Conservation (phyloP, 2,113 vertebrate species). For the Scopus umbretta region DNA sequence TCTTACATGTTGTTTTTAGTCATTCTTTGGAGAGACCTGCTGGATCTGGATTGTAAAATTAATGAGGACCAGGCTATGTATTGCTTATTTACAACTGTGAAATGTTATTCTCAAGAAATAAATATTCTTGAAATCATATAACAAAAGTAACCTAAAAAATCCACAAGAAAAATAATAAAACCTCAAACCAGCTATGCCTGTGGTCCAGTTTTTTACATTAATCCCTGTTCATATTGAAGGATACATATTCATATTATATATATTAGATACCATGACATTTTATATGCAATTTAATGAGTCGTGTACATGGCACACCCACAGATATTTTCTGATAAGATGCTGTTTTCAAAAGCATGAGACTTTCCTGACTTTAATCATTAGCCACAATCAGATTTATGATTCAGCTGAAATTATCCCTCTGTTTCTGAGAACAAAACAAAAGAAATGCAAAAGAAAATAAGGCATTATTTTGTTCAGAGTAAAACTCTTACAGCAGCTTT, state of each 20-base stretch:
- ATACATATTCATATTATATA: background rate
- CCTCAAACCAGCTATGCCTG: background rate
- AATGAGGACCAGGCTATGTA: background rate
- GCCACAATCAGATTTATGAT: constrained; percentile 14
- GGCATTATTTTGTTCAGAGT: background rate
- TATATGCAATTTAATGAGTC: background rate
- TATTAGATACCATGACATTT: background rate
- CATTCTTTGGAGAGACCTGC: background rate
- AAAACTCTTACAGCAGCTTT: background rate
- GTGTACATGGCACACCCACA: background rate
- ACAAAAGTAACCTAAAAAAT: background rate
- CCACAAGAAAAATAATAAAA: background rate
- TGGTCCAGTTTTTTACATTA: background rate
- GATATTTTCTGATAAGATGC: background rate
- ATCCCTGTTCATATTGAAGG: background rate
- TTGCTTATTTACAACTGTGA: background rate
- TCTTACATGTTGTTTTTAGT: background rate
- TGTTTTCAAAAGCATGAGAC: background rate
- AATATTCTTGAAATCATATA: background rate
- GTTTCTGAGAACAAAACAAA: background rate
- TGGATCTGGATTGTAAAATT: background rate
- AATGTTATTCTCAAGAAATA: background rate
- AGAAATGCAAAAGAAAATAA: background rate
- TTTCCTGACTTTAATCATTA: background rate
- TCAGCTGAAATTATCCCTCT: constrained; percentile 4